phyloP scores from a whole-genome alignment of 1,140 invertebrate species.

The Scaptomyza montana region DNA sequence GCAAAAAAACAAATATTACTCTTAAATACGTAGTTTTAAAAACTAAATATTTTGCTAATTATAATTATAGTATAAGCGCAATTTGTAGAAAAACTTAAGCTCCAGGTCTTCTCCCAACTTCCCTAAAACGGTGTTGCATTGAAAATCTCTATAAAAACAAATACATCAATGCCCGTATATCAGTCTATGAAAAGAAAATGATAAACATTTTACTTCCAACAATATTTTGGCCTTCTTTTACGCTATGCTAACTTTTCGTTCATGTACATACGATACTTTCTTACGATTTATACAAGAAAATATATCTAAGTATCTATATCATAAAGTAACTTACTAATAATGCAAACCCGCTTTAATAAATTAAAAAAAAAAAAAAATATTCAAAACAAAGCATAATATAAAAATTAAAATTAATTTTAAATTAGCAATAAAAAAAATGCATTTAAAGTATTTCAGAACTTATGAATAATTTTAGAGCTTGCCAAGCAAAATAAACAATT shows the following conservation, averaged over 20 bases:
- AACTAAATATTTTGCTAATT: constrained; percentile 62
- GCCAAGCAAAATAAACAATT: constrained; percentile 39
- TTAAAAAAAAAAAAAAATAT: constrained; percentile 36
- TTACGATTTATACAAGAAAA: constrained; percentile 12
- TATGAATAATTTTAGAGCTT: constrained; percentile 50
- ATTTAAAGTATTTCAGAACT: constrained; percentile 42
- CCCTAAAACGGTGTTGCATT: constrained; percentile 8
- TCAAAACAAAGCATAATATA: not conserved
- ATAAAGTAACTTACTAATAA: constrained; percentile 57
- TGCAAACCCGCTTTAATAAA: constrained; percentile 71
- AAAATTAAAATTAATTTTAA: constrained; percentile 28
- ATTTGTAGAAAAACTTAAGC: constrained; percentile 20
- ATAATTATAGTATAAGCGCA: constrained; percentile 30
- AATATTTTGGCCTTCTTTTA: constrained; percentile 16
- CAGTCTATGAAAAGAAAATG: not conserved
- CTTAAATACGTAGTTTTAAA: constrained; percentile 56
- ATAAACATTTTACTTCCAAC: not conserved
- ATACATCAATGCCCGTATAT: constrained; percentile 22
- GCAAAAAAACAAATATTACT: constrained; percentile 27
- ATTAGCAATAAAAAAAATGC: constrained; percentile 51
- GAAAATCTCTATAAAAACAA: not conserved
- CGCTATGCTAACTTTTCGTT: constrained; percentile 33
- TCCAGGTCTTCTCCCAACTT: not conserved
- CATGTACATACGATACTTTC: constrained; percentile 49
- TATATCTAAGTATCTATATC: constrained; percentile 46